phyloP scores from a whole-genome alignment of 2,888 invertebrate species.

The Pycnomerus fuliginosus region DNA sequence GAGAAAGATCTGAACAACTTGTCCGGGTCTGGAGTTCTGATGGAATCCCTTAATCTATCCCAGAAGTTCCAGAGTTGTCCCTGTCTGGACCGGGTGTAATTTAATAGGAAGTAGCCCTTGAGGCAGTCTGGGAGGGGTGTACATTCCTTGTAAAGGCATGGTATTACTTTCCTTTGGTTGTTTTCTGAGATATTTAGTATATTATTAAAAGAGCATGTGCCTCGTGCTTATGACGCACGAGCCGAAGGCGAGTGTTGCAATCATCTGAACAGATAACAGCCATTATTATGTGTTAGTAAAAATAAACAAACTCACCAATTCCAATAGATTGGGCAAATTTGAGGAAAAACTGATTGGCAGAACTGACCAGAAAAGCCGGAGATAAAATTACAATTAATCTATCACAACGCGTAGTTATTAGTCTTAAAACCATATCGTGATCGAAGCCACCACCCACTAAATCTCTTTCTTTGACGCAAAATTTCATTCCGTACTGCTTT shows the following conservation, averaged over 20 bases:
- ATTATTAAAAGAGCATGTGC: no score
- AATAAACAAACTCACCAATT: slow-evolving; percentile 65
- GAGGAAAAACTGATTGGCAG: slow-evolving; percentile 74
- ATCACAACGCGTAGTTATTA: slow-evolving; percentile 76
- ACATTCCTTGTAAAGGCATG: slow-evolving; percentile 73
- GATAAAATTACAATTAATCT: slow-evolving; percentile 79
- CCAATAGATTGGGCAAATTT: slow-evolving; percentile 78
- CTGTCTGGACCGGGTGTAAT: slow-evolving; percentile 58
- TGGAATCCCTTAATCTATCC: slow-evolving; percentile 58
- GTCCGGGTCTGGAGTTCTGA: not conserved
- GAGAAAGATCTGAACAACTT: not conserved
- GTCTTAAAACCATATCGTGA: slow-evolving; percentile 68
- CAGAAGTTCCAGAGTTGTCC: slow-evolving; percentile 67
- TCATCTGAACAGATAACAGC: no score
- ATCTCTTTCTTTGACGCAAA: slow-evolving; percentile 75
- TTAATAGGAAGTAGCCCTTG: slow-evolving; percentile 65
- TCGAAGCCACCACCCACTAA: slow-evolving; percentile 71
- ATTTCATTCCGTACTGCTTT: slow-evolving; percentile 61
- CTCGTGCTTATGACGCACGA: no score
- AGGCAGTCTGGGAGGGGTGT: no score
- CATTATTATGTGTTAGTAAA: slow-evolving; percentile 6
- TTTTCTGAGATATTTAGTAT: slow-evolving; percentile 38
- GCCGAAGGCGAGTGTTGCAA: no score
- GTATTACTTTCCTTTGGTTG: slow-evolving; percentile 61
- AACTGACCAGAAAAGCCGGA: slow-evolving; percentile 75